Percentiles rank a stretch among this genome's conserved stretches.
Conservation (phyloP, 2,888 invertebrate genomes). For the Limenitis camilla region DNA sequence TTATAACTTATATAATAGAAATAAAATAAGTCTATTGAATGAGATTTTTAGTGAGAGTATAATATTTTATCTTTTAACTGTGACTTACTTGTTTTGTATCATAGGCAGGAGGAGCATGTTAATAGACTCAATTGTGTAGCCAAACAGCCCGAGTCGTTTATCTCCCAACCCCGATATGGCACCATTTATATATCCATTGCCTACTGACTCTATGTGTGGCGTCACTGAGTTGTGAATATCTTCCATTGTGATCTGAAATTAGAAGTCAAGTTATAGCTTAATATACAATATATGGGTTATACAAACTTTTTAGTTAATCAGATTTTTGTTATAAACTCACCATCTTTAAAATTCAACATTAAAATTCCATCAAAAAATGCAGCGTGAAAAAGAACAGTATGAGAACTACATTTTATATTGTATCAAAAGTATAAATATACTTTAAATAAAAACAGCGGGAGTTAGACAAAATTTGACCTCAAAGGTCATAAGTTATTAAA, state of each 20-base stretch:
- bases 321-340: not conserved
- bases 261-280: not conserved
- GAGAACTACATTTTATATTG: no score
- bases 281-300: not conserved
- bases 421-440: no score
- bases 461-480: no score
- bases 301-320: not conserved
- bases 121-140: constrained; percentile 96
- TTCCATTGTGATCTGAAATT: constrained; percentile 84
- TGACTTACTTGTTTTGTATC: constrained; percentile 90
- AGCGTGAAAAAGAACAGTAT: constrained; percentile 13
- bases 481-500: no score
- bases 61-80: not conserved
- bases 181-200: constrained; percentile 38
- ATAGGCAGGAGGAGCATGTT: constrained; percentile 95
- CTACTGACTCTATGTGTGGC: constrained; percentile 38
- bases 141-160: constrained; percentile 90
- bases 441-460: no score
- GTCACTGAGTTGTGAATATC: constrained; percentile 77
- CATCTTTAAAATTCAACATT: constrained; percentile 3
- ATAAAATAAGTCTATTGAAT: not conserved
- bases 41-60: not conserved
- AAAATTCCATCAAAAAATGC: constrained; percentile 22
- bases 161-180: constrained; percentile 79
- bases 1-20: no score